Conservation (phyloP, 1,140 invertebrate genomes). For the Ylistrum balloti region DNA sequence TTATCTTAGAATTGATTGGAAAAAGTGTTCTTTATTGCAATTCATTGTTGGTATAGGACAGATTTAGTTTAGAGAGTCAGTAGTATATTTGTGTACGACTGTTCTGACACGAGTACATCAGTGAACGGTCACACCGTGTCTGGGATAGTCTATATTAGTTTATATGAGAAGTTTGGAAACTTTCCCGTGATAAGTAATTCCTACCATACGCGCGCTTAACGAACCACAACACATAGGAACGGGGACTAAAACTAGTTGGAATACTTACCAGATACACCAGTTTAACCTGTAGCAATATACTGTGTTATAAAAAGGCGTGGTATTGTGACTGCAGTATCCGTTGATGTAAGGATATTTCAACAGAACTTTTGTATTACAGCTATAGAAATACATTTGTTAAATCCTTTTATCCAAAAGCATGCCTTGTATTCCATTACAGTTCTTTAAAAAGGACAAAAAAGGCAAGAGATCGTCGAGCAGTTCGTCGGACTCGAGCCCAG, state of each 20-base stretch:
- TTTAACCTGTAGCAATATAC: background rate
- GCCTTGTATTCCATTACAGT: constrained; percentile 51
- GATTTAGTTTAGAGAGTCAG: no score
- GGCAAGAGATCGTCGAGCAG: constrained; percentile 29
- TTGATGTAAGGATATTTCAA: background rate
- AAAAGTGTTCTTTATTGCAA: no score
- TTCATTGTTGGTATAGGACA: no score
- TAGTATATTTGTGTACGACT: background rate
- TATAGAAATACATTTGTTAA: background rate
- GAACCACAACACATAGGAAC: background rate
- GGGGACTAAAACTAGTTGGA: background rate
- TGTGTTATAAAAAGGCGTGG: background rate
- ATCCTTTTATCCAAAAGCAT: background rate
- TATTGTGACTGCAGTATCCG: background rate
- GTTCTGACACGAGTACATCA: background rate
- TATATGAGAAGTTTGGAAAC: background rate
- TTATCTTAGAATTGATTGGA: no score
- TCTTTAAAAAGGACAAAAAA: constrained; percentile 50
- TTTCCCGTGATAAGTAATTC: background rate
- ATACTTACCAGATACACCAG: background rate
- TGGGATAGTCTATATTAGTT: no score
- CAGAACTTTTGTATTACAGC: background rate
- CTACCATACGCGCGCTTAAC: background rate
- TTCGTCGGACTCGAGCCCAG: constrained; percentile 47
- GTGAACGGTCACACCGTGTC: background rate